These are phyloP conservation scores for Neotragus moschatus DNA, from an alignment of 2,113 vertebrate species.

Conservation along the genomic window DNA sequence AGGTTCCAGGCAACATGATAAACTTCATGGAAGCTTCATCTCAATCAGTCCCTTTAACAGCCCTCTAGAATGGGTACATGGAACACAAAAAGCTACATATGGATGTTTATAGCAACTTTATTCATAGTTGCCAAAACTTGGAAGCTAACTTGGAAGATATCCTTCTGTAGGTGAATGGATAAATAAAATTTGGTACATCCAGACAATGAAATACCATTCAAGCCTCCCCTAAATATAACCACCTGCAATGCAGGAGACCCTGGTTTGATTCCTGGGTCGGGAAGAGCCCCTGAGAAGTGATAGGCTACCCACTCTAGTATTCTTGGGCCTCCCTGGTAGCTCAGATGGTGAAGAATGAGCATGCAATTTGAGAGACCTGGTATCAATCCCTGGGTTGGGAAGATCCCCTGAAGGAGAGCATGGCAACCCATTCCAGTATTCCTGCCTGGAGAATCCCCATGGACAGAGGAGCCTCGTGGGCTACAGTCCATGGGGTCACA, in stretches of 20 bases:
- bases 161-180: not conserved
- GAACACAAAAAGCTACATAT: not conserved
- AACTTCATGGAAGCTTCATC: not conserved
- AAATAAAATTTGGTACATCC: not conserved
- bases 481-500: not conserved
- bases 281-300: not conserved
- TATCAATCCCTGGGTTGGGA: not conserved
- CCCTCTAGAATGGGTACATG: not conserved
- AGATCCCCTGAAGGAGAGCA: not conserved
- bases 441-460: not conserved
- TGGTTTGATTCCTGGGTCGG: not conserved
- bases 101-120: not conserved
- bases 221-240: not conserved
- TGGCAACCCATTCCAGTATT: not conserved
- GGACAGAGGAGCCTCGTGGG: not conserved
- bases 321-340: not conserved
- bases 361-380: not conserved
- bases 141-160: not conserved
- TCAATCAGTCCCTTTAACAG: not conserved
- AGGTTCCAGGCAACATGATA: not conserved
- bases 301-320: not conserved
- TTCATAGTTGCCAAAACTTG: not conserved
- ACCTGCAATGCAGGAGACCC: not conserved
- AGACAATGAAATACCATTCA: not conserved
- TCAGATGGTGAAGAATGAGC: not conserved